phyloP scores from a whole-genome alignment of 2,113 vertebrate species.

The Bostrychus sinensis region DNA sequence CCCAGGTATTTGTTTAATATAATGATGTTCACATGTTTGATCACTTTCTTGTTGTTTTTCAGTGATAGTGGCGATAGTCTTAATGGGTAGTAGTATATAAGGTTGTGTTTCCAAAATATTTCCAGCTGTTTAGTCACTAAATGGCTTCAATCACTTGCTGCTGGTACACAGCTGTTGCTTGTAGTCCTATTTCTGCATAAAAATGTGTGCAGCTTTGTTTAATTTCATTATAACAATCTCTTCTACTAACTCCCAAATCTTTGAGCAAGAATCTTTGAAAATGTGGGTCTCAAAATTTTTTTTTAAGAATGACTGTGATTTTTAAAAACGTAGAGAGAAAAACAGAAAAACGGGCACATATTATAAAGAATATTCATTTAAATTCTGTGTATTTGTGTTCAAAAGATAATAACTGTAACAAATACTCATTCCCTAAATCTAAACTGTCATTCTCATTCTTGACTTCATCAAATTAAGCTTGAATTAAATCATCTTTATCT shows the following conservation, averaged over 20 bases:
- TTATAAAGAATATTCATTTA: too few relatives aligned
- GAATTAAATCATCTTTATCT: too few relatives aligned
- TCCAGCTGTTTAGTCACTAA: constrained; percentile 28
- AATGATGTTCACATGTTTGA: not conserved
- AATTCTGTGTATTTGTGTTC: too few relatives aligned
- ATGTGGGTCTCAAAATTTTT: too few relatives aligned
- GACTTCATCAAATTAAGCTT: too few relatives aligned
- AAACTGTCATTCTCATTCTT: too few relatives aligned
- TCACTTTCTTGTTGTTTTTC: not conserved
- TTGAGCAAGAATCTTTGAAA: too few relatives aligned
- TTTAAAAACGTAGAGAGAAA: too few relatives aligned
- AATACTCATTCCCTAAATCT: not conserved
- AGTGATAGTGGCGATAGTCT: constrained; percentile 14
- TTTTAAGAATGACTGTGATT: too few relatives aligned
- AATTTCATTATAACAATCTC: not conserved
- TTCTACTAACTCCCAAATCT: not conserved
- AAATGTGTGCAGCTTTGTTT: not conserved
- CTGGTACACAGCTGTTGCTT: constrained; percentile 10
- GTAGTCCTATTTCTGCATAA: constrained; percentile 3
- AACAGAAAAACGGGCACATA: too few relatives aligned
- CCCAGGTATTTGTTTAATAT: not conserved
- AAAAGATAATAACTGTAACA: too few relatives aligned
- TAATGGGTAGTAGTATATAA: constrained; percentile 35
- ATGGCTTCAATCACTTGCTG: constrained; percentile 14
- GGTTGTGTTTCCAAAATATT: constrained; percentile 39